Evolutionary conservation across 1,140 invertebrate genomes (phyloP).

Genomic region (Papilio machaon): DNA sequence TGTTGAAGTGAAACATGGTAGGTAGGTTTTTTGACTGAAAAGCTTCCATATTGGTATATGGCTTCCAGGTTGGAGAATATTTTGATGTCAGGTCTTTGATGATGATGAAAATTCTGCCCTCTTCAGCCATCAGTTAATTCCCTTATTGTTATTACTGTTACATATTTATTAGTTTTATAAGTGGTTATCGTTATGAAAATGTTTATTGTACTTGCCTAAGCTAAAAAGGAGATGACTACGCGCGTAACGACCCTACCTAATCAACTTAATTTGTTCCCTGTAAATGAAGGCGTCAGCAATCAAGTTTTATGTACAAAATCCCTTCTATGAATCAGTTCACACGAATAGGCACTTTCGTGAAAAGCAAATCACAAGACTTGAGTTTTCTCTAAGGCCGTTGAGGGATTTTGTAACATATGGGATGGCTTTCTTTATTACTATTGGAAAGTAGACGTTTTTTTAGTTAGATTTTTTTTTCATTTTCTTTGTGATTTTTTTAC

Average conservation of each 20-base stretch:
- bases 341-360: constrained; percentile 12
- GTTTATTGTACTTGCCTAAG: constrained; percentile 2
- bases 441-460: neutral
- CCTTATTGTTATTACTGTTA: neutral
- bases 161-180: neutral
- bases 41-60: too few relatives aligned
- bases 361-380: neutral
- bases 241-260: constrained; percentile 11
- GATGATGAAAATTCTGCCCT: neutral
- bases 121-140: neutral
- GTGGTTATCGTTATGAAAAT: constrained; percentile 4
- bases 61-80: too few relatives aligned
- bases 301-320: constrained; percentile 19
- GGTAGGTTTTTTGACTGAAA: too few relatives aligned
- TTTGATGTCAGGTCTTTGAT: too few relatives aligned
- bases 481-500: too few relatives aligned
- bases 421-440: neutral
- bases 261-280: constrained; percentile 18
- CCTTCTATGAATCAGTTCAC: constrained; percentile 15
- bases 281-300: constrained; percentile 24
- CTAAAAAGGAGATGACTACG: neutral
- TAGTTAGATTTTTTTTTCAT: too few relatives aligned
- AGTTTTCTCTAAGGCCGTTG: neutral
- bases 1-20: too few relatives aligned
- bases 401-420: neutral